Conservation (phyloP, 2,113 vertebrate genomes). For the Poeciliopsis retropinna region DNA sequence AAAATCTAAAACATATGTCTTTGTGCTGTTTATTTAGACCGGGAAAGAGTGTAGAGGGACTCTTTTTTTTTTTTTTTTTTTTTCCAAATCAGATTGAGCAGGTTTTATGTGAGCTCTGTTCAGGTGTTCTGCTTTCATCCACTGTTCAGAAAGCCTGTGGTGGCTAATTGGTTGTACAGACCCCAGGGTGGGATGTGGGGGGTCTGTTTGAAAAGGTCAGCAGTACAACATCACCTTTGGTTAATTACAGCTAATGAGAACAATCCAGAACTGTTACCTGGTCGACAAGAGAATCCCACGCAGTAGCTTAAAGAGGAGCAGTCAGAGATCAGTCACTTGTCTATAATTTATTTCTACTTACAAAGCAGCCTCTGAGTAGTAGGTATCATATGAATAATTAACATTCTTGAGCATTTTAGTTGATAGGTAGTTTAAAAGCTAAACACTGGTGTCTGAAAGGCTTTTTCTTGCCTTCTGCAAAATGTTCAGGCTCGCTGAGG, state of each 20-base stretch:
- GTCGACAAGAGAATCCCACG: constrained; percentile 25
- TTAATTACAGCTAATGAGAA: constrained; percentile 65
- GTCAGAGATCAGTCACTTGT: constrained; percentile 33
- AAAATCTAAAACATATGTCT: background rate
- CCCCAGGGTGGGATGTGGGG: constrained; percentile 16
- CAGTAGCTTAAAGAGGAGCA: background rate
- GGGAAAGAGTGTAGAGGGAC: background rate
- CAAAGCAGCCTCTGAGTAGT: background rate
- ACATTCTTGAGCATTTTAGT: background rate
- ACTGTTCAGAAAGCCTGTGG: constrained; percentile 23
- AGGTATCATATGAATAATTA: background rate
- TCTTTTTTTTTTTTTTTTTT: background rate
- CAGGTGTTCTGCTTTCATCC: constrained; percentile 33
- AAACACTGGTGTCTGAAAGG: background rate
- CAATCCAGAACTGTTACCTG: constrained; percentile 49
- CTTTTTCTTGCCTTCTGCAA: background rate
- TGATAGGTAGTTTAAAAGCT: background rate
- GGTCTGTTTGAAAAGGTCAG: constrained; percentile 70
- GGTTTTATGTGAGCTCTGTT: constrained; percentile 20
- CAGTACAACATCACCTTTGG: constrained; percentile 54
- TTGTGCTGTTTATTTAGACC: constrained; percentile 13
- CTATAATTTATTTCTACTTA: constrained; percentile 1
- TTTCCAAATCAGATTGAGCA: background rate
- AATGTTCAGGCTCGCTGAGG: constrained; percentile 32
- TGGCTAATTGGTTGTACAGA: constrained; percentile 67